Conservation (phyloP, 2,797 vertebrate genomes). For the Euphonia xanthogaster region DNA sequence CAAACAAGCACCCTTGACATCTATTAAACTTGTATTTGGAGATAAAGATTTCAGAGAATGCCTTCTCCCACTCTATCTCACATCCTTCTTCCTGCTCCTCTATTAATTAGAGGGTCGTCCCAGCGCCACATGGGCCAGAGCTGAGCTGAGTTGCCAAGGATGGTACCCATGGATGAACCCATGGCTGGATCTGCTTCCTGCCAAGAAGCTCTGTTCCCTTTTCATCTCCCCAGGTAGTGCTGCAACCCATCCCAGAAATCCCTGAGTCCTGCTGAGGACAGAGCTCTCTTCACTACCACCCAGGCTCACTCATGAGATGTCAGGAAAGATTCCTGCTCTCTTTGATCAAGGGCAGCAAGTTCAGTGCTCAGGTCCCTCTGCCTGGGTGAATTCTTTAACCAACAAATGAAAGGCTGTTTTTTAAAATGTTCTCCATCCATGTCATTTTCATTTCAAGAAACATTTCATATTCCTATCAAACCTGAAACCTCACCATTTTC, state of each 20-base stretch:
- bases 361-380: background rate
- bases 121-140: rapidly evolving
- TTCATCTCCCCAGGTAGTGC: background rate
- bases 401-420: background rate
- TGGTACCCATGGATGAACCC: background rate
- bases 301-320: rapidly evolving
- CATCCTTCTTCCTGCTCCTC: background rate
- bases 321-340: background rate
- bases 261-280: background rate
- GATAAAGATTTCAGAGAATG: background rate
- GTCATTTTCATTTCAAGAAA: background rate
- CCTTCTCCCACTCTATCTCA: background rate
- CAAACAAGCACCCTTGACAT: background rate
- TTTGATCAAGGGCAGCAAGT: background rate
- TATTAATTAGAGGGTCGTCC: background rate
- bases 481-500: background rate
- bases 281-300: background rate
- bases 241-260: background rate
- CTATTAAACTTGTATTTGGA: background rate
- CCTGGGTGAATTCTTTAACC: background rate
- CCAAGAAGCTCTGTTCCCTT: background rate
- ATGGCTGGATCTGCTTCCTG: background rate
- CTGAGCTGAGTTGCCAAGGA: background rate
- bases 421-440: background rate
- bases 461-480: background rate